These are phyloP conservation scores for Macrosiphum euphorbiae DNA, from an alignment of 2,888 invertebrate species.

Conservation along the genomic window DNA sequence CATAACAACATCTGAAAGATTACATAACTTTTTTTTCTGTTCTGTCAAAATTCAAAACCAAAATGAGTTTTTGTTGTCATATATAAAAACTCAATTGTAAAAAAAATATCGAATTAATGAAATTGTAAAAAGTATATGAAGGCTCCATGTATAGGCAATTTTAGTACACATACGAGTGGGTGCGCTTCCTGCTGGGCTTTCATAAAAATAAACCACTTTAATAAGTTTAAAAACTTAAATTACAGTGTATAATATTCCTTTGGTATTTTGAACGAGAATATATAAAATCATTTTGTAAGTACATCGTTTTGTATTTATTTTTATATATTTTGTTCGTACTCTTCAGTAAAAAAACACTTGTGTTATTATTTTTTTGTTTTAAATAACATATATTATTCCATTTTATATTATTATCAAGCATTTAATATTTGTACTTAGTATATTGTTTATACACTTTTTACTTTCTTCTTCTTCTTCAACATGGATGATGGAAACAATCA, in stretches of 20 bases:
- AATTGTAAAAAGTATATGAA: not conserved
- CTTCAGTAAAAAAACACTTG: not conserved
- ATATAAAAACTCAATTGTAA: not conserved
- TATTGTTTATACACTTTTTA: not conserved
- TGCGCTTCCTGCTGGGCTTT: not conserved
- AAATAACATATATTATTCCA: not conserved
- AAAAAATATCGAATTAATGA: not conserved
- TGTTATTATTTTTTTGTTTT: not conserved
- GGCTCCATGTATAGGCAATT: not conserved
- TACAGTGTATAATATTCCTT: not conserved
- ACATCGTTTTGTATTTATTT: not conserved
- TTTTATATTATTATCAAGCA: not conserved
- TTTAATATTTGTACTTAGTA: not conserved
- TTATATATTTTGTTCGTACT: not conserved
- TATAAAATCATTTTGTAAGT: not conserved
- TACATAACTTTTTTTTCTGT: not conserved
- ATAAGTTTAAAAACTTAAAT: not conserved
- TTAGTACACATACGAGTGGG: not conserved
- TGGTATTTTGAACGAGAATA: not conserved
- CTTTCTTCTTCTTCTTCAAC: not conserved
- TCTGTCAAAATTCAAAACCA: not conserved
- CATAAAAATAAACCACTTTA: not conserved
- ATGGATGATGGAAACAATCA: not conserved
- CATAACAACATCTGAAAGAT: not conserved
- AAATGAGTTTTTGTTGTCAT: not conserved